Evolutionary conservation across 2,797 vertebrate species (phyloP).

Genomic region (Mareca penelope): DNA sequence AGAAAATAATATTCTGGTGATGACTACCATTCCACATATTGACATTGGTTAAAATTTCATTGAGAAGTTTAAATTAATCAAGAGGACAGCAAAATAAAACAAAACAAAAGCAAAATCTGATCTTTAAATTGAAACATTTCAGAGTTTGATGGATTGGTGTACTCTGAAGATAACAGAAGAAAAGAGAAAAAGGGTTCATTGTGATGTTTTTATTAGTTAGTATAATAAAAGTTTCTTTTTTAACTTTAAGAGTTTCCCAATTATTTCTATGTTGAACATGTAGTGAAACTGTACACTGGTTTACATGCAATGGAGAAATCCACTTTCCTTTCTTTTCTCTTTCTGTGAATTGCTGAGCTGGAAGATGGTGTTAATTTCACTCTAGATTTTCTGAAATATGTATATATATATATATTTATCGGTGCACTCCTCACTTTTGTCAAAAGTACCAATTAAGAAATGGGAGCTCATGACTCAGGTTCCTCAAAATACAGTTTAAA

Average conservation of each 20-base stretch:
- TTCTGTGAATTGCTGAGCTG: slow-evolving; percentile 1
- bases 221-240: not conserved
- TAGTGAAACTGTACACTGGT: not conserved
- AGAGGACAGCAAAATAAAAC: not conserved
- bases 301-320: not conserved
- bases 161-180: not conserved
- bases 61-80: not conserved
- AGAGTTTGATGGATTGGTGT: not conserved
- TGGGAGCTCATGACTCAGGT: slow-evolving; percentile 25
- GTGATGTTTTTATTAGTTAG: not conserved
- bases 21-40: not conserved
- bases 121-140: not conserved
- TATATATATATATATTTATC: not conserved
- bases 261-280: not conserved
- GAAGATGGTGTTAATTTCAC: slow-evolving; percentile 4
- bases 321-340: not conserved
- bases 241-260: not conserved
- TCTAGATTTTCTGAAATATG: slow-evolving; percentile 27
- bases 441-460: slow-evolving; percentile 49
- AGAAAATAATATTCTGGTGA: not conserved
- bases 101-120: not conserved
- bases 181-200: not conserved
- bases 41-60: not conserved
- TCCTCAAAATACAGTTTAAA: slow-evolving; percentile 39
- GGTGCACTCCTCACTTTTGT: slow-evolving; percentile 17